Evolutionary conservation across 1,140 invertebrate species (phyloP).

Genomic region (Drosophila serrata): DNA sequence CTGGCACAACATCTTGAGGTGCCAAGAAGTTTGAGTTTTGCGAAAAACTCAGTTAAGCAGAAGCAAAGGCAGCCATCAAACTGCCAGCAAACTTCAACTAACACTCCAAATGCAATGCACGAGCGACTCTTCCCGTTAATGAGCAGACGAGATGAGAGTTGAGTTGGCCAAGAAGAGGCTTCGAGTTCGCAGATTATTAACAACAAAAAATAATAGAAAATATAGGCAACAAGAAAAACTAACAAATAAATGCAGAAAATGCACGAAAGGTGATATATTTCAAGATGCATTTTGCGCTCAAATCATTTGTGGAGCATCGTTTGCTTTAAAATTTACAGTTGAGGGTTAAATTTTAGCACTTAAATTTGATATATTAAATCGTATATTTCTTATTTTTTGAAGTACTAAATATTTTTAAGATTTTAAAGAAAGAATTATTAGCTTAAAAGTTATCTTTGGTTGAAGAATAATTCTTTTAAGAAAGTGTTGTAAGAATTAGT

Average conservation of each 20-base stretch:
- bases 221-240: conserved; percentile 1
- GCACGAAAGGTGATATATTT: conserved; percentile 27
- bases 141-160: conserved; percentile 43
- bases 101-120: conserved; percentile 45
- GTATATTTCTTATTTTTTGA: rapidly evolving
- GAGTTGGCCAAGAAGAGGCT: conserved; percentile 43
- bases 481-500: not conserved
- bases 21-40: conserved; percentile 56
- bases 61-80: conserved; percentile 41
- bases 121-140: conserved; percentile 57
- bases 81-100: conserved; percentile 16
- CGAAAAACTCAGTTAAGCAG: conserved; percentile 44
- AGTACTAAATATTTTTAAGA: not conserved
- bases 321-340: not conserved
- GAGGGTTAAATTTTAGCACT: not conserved
- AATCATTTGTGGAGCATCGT: conserved; percentile 20
- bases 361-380: not conserved
- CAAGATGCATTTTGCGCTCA: conserved; percentile 30
- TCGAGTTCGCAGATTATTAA: conserved; percentile 51
- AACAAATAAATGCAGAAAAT: conserved; percentile 8
- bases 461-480: not conserved
- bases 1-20: conserved; percentile 47
- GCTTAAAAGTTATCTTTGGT: no score
- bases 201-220: not conserved
- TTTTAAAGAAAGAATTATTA: not conserved